Conservation (phyloP, 2,888 invertebrate genomes). For the Pyrrhosoma nymphula region DNA sequence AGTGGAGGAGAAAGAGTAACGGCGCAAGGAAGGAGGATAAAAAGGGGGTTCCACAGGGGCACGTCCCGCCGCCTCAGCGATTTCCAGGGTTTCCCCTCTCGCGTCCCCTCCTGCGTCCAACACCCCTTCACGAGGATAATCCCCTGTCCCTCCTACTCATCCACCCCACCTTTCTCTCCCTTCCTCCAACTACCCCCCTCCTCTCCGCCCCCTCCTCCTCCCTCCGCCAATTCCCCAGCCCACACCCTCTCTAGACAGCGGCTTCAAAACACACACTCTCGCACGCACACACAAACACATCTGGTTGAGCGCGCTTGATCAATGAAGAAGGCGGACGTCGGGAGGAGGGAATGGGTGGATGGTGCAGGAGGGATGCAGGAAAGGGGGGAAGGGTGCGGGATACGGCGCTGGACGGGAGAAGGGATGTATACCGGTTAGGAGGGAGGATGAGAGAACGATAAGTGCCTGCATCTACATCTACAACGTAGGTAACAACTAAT, state of each 20-base stretch:
- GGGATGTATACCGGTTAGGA: too few species aligned
- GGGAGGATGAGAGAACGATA: not conserved
- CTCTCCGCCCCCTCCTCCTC: not conserved
- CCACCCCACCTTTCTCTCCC: not conserved
- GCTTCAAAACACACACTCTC: constrained; percentile 40
- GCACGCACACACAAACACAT: constrained; percentile 55
- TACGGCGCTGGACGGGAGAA: not conserved
- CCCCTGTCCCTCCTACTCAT: not conserved
- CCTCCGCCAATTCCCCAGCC: constrained; percentile 46
- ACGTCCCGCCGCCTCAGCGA: constrained; percentile 63
- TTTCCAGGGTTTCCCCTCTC: constrained; percentile 33
- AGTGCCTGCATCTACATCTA: not conserved
- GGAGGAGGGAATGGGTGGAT: not conserved
- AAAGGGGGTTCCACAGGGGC: not conserved
- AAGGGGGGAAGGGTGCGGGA: not conserved
- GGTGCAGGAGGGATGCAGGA: not conserved
- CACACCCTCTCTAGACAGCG: not conserved
- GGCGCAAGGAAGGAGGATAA: not conserved
- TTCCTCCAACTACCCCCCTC: not conserved
- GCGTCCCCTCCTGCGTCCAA: not conserved
- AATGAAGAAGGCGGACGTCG: constrained; percentile 50
- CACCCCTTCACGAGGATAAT: not conserved
- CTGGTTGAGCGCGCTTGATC: constrained; percentile 66
- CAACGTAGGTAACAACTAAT: too few species aligned
- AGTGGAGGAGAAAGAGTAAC: not conserved